Conservation (phyloP, 2,888 invertebrate species). For the Deilephila elpenor region DNA sequence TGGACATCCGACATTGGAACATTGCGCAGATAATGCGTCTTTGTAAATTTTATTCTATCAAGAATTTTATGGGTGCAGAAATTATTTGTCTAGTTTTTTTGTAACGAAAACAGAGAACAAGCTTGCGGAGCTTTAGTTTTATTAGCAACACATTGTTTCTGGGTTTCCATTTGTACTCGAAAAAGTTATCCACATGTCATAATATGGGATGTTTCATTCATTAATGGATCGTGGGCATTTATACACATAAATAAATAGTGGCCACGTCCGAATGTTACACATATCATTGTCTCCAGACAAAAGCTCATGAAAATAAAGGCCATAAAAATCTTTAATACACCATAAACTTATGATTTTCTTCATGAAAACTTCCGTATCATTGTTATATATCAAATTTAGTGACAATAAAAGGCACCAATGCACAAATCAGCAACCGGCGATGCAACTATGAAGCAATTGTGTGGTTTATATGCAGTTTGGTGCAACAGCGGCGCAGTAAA, state of each 20-base stretch:
- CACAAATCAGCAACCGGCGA: slow-evolving; percentile 31
- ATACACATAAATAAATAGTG: no score
- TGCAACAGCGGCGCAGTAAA: slow-evolving; percentile 36
- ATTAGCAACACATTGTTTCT: no score
- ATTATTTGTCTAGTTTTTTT: background rate
- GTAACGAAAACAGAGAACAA: background rate
- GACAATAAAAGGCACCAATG: slow-evolving; percentile 28
- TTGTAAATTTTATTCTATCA: background rate
- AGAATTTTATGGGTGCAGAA: background rate
- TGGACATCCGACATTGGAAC: background rate
- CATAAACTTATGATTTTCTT: background rate
- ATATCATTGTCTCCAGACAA: no score
- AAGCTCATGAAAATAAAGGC: no score
- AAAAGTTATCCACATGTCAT: no score
- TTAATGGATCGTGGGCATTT: no score
- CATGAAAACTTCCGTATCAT: background rate
- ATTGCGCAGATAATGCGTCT: background rate
- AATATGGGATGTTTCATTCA: no score
- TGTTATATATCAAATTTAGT: slow-evolving; percentile 17
- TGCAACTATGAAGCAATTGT: slow-evolving; percentile 36
- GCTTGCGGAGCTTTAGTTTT: no score
- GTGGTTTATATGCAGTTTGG: slow-evolving; percentile 38
- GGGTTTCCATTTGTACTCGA: no score
- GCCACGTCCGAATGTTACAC: no score
- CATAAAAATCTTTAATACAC: background rate